These are phyloP conservation scores for Apogon hyalosoma DNA, from an alignment of 2,797 vertebrate genomes.

Conservation along the genomic window DNA sequence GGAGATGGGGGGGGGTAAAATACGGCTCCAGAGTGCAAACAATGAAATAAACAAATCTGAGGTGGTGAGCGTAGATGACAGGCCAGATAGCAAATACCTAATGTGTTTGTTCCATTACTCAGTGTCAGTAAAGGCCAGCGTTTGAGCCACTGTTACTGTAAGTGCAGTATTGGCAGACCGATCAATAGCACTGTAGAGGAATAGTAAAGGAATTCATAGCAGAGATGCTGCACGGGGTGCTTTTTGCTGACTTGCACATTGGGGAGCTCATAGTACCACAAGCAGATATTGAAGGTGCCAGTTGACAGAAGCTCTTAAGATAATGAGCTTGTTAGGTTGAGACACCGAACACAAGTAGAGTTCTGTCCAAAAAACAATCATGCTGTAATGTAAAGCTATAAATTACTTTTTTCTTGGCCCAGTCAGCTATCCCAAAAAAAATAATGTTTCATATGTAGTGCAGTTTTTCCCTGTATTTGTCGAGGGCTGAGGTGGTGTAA, in stretches of 20 bases:
- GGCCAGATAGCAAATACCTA: constrained; percentile 62
- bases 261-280: constrained; percentile 46
- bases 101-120: constrained; percentile 72
- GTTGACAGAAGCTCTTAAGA: constrained; percentile 76
- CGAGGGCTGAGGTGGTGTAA: no score
- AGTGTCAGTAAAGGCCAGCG: constrained; percentile 56
- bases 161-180: constrained; percentile 70
- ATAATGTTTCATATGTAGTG: constrained; percentile 11
- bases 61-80: constrained; percentile 47
- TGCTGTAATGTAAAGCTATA: constrained; percentile 43
- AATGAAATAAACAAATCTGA: constrained; percentile 64
- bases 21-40: constrained; percentile 53
- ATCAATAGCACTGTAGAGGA: constrained; percentile 72
- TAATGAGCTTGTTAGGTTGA: constrained; percentile 76
- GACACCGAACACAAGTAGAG: constrained; percentile 49
- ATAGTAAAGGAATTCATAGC: constrained; percentile 62
- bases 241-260: constrained; percentile 73
- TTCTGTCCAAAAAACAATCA: constrained; percentile 66
- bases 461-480: not conserved
- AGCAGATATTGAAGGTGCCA: constrained; percentile 58
- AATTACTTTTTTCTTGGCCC: constrained; percentile 42
- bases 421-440: constrained; percentile 1
- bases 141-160: constrained; percentile 69
- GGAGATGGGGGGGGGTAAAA: constrained; percentile 27
- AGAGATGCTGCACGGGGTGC: not conserved